Evolutionary conservation across 2,797 vertebrate species (phyloP).

Genomic region (Corythornis leucogaster): DNA sequence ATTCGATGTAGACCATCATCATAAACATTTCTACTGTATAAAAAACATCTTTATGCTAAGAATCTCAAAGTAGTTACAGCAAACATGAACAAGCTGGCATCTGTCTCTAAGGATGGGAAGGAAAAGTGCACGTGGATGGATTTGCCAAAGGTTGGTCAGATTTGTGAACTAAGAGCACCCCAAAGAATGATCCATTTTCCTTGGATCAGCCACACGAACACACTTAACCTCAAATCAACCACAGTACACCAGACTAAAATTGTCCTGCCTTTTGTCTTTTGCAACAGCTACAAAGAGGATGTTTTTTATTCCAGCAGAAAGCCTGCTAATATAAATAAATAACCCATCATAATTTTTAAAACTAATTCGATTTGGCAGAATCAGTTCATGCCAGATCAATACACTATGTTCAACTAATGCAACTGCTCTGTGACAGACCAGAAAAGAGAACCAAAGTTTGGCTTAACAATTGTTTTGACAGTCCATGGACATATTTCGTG

Average conservation of each 20-base stretch:
- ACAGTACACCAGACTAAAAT: background rate
- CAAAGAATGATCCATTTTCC: background rate
- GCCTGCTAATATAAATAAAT: background rate
- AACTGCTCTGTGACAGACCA: background rate
- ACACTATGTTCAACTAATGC: slow-evolving; percentile 7
- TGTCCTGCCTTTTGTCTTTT: background rate
- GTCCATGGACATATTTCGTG: background rate
- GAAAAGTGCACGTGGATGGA: background rate
- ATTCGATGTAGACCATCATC: slow-evolving; percentile 7
- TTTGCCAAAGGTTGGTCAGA: background rate
- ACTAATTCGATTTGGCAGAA: slow-evolving; percentile 30
- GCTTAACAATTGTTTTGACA: background rate
- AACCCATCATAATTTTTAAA: background rate
- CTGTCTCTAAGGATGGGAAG: background rate
- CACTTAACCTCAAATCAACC: background rate
- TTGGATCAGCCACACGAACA: background rate
- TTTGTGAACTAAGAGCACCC: background rate
- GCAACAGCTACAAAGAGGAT: background rate
- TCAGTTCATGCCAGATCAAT: background rate
- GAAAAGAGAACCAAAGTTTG: slow-evolving; percentile 28
- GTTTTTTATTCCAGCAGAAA: background rate
- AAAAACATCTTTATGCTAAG: slow-evolving; percentile 16
- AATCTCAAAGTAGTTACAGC: background rate
- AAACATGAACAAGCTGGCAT: background rate
- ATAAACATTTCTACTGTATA: slow-evolving; percentile 32